A percentile compares a stretch with the other conserved stretches of the same genome.
Evolutionary conservation across 37 sponge, comb jelly and placozoan genomes (phyloP).

Genomic region (Ephydatia muelleri): DNA sequence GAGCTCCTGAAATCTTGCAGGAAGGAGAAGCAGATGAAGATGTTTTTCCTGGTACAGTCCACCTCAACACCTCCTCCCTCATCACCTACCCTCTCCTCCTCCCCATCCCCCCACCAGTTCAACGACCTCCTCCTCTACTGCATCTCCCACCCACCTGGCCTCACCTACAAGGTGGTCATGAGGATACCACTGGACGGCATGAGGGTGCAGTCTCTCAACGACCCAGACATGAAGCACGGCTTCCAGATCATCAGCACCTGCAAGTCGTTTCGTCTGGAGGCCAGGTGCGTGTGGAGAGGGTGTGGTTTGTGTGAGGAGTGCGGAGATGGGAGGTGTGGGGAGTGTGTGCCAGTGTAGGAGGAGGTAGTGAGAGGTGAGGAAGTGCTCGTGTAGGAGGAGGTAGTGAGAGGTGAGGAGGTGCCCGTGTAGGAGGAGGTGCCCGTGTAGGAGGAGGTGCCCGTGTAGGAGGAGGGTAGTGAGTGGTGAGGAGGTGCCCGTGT

Average conservation of each 20-base stretch:
- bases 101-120: slow-evolving; percentile 40
- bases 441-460: no score
- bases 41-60: slow-evolving; percentile 74
- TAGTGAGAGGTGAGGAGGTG: no score
- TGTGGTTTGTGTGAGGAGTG: neutral
- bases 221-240: slow-evolving; percentile 76
- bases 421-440: no score
- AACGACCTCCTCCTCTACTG: slow-evolving; percentile 78
- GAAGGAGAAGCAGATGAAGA: slow-evolving; percentile 72
- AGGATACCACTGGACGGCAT: slow-evolving; percentile 80
- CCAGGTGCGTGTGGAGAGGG: slow-evolving; percentile 43
- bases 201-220: slow-evolving; percentile 71
- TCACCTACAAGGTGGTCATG: slow-evolving; percentile 68
- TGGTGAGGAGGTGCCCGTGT: no score
- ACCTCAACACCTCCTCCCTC: neutral
- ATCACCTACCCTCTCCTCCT: neutral
- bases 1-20: slow-evolving; percentile 74
- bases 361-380: no score
- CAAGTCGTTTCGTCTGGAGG: slow-evolving; percentile 80
- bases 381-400: no score
- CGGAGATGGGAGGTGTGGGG: neutral
- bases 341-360: neutral
- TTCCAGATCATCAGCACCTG: slow-evolving; percentile 76
- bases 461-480: no score
- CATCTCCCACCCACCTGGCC: slow-evolving; percentile 57